Conservation (phyloP, 92 coral and sea anemone genomes). For the Porites rus region DNA sequence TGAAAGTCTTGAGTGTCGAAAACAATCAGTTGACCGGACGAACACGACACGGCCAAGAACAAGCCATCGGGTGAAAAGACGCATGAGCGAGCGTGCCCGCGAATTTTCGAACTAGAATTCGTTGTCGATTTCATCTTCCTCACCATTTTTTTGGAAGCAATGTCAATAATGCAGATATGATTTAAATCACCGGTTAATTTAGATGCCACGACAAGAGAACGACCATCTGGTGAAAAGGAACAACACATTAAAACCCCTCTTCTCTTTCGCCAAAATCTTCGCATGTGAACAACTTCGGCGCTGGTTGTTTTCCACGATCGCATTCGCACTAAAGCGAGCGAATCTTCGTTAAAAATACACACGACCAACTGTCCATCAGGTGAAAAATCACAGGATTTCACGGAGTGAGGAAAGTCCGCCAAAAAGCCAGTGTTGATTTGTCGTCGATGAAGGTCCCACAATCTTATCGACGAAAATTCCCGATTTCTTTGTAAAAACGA, state of each 20-base stretch:
- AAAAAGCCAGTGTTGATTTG: constrained; percentile 92
- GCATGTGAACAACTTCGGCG: constrained; percentile 93
- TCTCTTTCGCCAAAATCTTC: constrained; percentile 85
- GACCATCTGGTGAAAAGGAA: constrained; percentile 89
- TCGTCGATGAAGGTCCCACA: constrained; percentile 89
- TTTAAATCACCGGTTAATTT: constrained; percentile 79
- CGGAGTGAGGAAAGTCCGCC: constrained; percentile 92
- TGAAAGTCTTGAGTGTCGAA: constrained; percentile 88
- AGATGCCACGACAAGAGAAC: constrained; percentile 86
- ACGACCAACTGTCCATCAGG: constrained; percentile 94
- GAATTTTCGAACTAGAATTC: constrained; percentile 78
- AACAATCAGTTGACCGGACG: constrained; percentile 83
- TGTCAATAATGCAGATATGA: constrained; percentile 88
- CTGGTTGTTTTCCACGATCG: constrained; percentile 94
- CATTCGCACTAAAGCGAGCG: constrained; percentile 90
- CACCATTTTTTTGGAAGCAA: constrained; percentile 75
- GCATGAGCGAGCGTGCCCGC: constrained; percentile 84
- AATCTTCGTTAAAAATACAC: constrained; percentile 87
- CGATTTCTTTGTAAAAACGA: constrained; percentile 87
- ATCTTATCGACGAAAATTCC: constrained; percentile 90
- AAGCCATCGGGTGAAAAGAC: constrained; percentile 91
- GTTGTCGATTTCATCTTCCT: constrained; percentile 81
- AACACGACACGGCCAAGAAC: constrained; percentile 79
- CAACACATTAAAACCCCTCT: constrained; percentile 86
- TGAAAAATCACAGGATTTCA: constrained; percentile 90